Evolutionary conservation across 1,140 invertebrate genomes (phyloP).

Genomic region (Drosophila nebulosa): DNA sequence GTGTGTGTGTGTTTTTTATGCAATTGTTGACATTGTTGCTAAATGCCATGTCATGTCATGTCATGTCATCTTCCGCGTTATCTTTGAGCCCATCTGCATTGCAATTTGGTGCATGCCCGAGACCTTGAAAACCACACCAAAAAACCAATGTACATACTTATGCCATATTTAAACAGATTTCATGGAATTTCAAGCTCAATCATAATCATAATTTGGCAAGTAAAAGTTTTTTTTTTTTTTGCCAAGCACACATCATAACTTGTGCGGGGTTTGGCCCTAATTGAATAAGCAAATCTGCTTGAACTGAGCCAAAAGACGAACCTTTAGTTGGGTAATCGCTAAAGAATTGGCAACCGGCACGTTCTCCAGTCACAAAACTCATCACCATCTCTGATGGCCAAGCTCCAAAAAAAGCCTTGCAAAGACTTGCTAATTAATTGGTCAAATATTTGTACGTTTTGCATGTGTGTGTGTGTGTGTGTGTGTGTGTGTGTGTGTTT

Average conservation of each 20-base stretch:
- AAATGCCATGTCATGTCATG: slow-evolving; percentile 34
- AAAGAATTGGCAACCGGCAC: slow-evolving; percentile 42
- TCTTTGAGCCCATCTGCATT: slow-evolving; percentile 38
- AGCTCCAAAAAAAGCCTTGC: slow-evolving; percentile 7
- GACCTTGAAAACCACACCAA: slow-evolving; percentile 12
- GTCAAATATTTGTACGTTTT: slow-evolving; percentile 34
- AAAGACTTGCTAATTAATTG: slow-evolving; percentile 55
- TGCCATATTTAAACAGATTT: slow-evolving; percentile 3
- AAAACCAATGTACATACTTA: slow-evolving; percentile 14
- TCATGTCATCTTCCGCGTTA: slow-evolving; percentile 37
- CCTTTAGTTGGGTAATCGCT: slow-evolving; percentile 25
- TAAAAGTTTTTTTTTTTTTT: slow-evolving; percentile 17
- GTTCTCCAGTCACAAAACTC: slow-evolving; percentile 8
- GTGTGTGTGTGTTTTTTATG: not conserved
- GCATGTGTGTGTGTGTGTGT: not conserved
- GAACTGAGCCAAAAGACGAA: slow-evolving; percentile 4
- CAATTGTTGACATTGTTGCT: slow-evolving; percentile 23
- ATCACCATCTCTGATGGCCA: slow-evolving; percentile 20
- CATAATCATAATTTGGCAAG: slow-evolving; percentile 6
- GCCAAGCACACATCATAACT: slow-evolving; percentile 21
- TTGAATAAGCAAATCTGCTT: slow-evolving; percentile 31
- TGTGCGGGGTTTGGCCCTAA: slow-evolving; percentile 26
- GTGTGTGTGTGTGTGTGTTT: not conserved
- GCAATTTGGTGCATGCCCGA: slow-evolving; percentile 43
- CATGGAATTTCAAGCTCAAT: slow-evolving; percentile 39